Evolutionary conservation across 2,113 vertebrate genomes (phyloP).

Genomic region (Ptychochromis oligacanthus): DNA sequence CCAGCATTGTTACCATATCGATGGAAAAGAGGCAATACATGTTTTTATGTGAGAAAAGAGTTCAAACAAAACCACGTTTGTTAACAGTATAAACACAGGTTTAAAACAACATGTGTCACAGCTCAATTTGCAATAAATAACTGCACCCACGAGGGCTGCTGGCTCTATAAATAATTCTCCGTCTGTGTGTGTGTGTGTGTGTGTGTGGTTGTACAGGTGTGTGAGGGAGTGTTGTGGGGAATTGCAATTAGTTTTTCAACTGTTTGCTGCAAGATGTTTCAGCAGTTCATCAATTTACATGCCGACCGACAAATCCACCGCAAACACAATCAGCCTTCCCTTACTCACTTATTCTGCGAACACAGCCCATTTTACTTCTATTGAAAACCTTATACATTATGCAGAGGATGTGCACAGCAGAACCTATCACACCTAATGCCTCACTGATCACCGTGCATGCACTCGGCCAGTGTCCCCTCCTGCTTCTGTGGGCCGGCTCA

Average conservation of each 20-base stretch:
- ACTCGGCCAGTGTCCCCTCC: conserved; percentile 9
- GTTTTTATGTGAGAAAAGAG: background rate
- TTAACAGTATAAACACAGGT: background rate
- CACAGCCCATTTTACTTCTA: conserved; percentile 30
- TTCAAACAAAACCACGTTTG: background rate
- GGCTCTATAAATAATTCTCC: background rate
- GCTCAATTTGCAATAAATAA: background rate
- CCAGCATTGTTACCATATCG: background rate
- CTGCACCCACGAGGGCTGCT: background rate
- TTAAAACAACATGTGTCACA: background rate
- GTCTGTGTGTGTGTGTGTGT: background rate
- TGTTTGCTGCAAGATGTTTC: conserved; percentile 13
- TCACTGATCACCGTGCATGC: background rate
- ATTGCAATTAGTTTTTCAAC: conserved; percentile 32
- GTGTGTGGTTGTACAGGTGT: background rate
- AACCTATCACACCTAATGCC: conserved; percentile 55
- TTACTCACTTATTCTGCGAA: conserved; percentile 45
- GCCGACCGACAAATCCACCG: conserved; percentile 10
- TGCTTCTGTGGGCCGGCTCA: conserved; percentile 41
- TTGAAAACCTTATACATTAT: conserved; percentile 62
- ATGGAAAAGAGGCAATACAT: background rate
- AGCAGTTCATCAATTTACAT: conserved; percentile 29
- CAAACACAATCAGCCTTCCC: conserved; percentile 42
- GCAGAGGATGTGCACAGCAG: conserved; percentile 35
- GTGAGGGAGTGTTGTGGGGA: background rate